Percentiles rank a stretch among this genome's conserved stretches.
Conservation (phyloP, 2,797 vertebrate species). For the Peromyscus nudipes region DNA sequence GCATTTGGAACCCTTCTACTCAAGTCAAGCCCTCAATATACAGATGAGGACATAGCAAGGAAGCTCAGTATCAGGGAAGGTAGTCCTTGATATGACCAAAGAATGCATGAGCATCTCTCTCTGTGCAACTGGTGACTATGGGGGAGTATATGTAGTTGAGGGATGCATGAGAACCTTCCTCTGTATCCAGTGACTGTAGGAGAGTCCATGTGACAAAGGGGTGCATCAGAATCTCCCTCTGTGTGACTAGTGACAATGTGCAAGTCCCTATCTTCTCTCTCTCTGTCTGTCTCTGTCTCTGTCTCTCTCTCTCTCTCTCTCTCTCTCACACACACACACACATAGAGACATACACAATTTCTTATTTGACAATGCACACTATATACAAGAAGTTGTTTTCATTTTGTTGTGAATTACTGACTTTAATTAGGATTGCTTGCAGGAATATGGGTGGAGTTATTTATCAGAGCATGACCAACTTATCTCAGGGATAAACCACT, state of each 20-base stretch:
- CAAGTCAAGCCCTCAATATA: background rate
- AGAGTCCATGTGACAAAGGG: background rate
- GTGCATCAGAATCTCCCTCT: background rate
- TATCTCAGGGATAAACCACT: background rate
- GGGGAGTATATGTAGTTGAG: background rate
- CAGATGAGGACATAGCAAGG: background rate
- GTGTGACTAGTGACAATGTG: background rate
- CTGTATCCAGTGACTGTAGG: background rate
- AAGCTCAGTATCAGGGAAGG: fast-evolving
- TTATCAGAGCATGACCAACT: background rate
- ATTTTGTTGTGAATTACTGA: background rate
- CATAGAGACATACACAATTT: background rate
- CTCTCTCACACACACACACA: background rate
- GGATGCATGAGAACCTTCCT: background rate
- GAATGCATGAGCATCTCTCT: background rate
- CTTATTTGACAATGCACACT: background rate
- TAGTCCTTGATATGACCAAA: background rate
- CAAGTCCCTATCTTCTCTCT: background rate
- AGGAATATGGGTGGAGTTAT: background rate
- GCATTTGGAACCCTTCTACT: background rate
- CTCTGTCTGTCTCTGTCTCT: background rate
- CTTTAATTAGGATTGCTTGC: background rate
- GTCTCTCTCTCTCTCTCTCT: background rate
- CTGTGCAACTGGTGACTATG: background rate
- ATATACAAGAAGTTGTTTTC: background rate